Conservation (phyloP, 2,888 invertebrate genomes). For the Selenia dentaria region DNA sequence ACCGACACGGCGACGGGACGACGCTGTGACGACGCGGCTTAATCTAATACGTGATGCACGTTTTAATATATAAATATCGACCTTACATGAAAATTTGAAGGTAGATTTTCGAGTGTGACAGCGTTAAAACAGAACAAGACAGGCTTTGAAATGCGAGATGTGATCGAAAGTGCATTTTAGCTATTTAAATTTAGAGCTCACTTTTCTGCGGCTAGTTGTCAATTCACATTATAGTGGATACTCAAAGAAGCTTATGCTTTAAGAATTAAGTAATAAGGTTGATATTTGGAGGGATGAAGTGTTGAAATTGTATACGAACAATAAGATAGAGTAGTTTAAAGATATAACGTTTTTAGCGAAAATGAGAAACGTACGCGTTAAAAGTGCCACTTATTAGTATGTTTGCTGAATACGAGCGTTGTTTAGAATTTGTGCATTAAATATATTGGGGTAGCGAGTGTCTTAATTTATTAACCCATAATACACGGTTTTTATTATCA, state of each 20-base stretch:
- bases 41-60: constrained; percentile 29
- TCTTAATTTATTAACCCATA: too few species aligned
- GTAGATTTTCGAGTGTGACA: not conserved
- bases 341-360: constrained; percentile 7
- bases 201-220: constrained; percentile 3
- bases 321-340: constrained; percentile 9
- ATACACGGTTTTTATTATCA: too few species aligned
- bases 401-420: not conserved
- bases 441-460: too few species aligned
- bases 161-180: constrained; percentile 5
- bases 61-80: constrained; percentile 2
- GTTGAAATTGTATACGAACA: constrained; percentile 1
- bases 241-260: not conserved
- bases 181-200: constrained; percentile 9
- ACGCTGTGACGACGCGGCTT: constrained; percentile 18
- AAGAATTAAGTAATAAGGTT: not conserved
- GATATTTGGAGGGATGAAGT: not conserved
- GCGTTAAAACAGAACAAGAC: not conserved
- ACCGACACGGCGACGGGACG: constrained; percentile 7
- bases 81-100: not conserved
- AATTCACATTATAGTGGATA: not conserved
- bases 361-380: constrained; percentile 15
- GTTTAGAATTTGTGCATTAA: constrained; percentile 1
- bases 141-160: not conserved
- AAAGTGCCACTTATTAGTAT: constrained; percentile 10